phyloP scores from a whole-genome alignment of 2,888 invertebrate genomes.

The Pristionchus maxplancki region DNA sequence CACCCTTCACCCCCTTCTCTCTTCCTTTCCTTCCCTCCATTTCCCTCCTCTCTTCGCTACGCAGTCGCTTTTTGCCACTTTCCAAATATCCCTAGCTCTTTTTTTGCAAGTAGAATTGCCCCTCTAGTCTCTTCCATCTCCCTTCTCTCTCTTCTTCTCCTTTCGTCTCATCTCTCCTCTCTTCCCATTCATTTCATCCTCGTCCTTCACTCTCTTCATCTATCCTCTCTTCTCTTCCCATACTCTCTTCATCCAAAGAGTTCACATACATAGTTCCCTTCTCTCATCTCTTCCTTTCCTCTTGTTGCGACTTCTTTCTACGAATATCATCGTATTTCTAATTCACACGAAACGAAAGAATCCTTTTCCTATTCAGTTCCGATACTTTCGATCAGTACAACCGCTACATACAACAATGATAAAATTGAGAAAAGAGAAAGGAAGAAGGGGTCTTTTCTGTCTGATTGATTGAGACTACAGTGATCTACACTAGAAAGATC shows the following conservation, averaged over 20 bases:
- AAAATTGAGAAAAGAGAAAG: slow-evolving; percentile 23
- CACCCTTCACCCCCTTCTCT: slow-evolving; percentile 44
- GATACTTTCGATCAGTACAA: background rate
- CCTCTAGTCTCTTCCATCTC: background rate
- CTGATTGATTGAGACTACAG: background rate
- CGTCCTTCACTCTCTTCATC: slow-evolving; percentile 42
- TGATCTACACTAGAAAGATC: background rate
- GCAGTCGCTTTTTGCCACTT: slow-evolving; percentile 52
- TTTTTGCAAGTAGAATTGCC: slow-evolving; percentile 49
- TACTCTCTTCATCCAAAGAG: slow-evolving; percentile 21
- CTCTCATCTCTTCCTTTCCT: slow-evolving; percentile 16
- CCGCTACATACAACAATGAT: background rate
- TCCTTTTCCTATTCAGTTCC: background rate
- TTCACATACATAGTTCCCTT: slow-evolving; percentile 35
- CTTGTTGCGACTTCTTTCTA: slow-evolving; percentile 34
- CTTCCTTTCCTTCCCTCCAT: slow-evolving; percentile 30
- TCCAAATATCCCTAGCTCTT: slow-evolving; percentile 52
- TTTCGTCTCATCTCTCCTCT: background rate
- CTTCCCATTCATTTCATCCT: background rate
- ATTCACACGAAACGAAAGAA: background rate
- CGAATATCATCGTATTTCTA: slow-evolving; percentile 18
- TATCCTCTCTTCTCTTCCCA: slow-evolving; percentile 8
- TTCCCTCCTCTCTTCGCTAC: slow-evolving; percentile 10
- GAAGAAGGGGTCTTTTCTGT: no score
- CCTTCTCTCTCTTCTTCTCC: slow-evolving; percentile 1